phyloP scores from a whole-genome alignment of 2,113 vertebrate species.

The Pseudorectes ferrugineus region DNA sequence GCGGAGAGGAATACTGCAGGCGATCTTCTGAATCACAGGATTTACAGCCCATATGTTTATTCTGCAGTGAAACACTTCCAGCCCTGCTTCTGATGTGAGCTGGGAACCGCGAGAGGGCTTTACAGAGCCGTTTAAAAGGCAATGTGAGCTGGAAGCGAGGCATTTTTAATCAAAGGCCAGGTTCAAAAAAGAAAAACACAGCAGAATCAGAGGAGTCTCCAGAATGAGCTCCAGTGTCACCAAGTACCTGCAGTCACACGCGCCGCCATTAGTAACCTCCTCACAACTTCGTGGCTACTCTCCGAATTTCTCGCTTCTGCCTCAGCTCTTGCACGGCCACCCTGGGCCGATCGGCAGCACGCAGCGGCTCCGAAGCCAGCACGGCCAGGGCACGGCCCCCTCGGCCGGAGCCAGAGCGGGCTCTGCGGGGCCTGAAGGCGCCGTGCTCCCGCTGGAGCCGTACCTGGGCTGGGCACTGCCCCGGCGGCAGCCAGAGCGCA shows the following conservation, averaged over 20 bases:
- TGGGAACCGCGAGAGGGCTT: slow-evolving; percentile 39
- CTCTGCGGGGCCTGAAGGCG: background rate
- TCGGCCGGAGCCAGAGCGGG: fast-evolving
- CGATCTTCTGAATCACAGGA: slow-evolving; percentile 73
- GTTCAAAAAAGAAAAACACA: background rate
- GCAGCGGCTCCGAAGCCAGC: background rate
- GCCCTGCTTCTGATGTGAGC: slow-evolving; percentile 43
- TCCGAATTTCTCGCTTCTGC: background rate
- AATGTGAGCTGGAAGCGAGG: slow-evolving; percentile 30
- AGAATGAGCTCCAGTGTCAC: background rate
- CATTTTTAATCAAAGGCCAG: slow-evolving; percentile 50
- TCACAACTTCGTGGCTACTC: background rate
- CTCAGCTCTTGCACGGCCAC: background rate
- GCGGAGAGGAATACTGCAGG: slow-evolving; percentile 69
- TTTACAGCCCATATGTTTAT: slow-evolving; percentile 75
- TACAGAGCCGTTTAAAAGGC: slow-evolving; percentile 57
- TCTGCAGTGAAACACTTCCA: slow-evolving; percentile 51
- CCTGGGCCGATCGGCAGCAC: fast-evolving
- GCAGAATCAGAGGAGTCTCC: background rate
- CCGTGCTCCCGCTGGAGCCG: background rate
- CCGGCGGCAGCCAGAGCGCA: background rate
- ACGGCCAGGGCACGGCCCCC: fast-evolving
- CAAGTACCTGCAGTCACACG: background rate
- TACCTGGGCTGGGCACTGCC: background rate
- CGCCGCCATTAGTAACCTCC: background rate